A percentile compares a stretch with the other conserved stretches of the same genome.
phyloP scores from a whole-genome alignment of 2,888 invertebrate species.

The Caenorhabditis sulstoni region DNA sequence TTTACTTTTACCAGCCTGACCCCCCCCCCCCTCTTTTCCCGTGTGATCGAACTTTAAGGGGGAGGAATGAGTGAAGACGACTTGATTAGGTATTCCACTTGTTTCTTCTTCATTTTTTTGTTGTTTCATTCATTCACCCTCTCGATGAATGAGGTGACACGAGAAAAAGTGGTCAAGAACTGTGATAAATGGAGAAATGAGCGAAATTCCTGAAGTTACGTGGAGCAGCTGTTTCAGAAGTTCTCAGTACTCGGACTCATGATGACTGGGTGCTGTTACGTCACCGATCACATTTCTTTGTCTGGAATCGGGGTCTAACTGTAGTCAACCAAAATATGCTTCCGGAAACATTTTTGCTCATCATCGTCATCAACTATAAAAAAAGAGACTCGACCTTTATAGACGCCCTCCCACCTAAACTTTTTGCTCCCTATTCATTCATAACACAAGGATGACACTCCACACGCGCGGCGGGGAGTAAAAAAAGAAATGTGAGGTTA shows the following conservation, averaged over 20 bases:
- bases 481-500: constrained; percentile 6
- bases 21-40: no score
- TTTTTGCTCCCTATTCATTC: constrained; percentile 23
- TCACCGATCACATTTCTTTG: no score
- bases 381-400: constrained; percentile 27
- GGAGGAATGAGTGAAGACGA: constrained; percentile 15
- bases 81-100: constrained; percentile 24
- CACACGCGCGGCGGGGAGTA: constrained; percentile 18
- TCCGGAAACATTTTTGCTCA: no score
- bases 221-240: no score
- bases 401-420: constrained; percentile 36
- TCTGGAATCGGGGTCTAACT: no score
- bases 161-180: constrained; percentile 1
- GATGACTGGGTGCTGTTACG: no score
- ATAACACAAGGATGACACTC: constrained; percentile 46
- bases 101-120: constrained; percentile 25
- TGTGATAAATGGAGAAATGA: not conserved
- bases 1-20: constrained; percentile 4
- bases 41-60: constrained; percentile 46
- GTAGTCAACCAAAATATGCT: no score
- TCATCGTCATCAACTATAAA: not conserved
- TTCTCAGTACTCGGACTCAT: no score
- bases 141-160: constrained; percentile 9
- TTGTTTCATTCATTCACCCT: not conserved
- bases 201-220: no score